Percentiles rank a stretch among this genome's conserved stretches.
Evolutionary conservation across 2,113 vertebrate species (phyloP).

Genomic region (Equus przewalskii): DNA sequence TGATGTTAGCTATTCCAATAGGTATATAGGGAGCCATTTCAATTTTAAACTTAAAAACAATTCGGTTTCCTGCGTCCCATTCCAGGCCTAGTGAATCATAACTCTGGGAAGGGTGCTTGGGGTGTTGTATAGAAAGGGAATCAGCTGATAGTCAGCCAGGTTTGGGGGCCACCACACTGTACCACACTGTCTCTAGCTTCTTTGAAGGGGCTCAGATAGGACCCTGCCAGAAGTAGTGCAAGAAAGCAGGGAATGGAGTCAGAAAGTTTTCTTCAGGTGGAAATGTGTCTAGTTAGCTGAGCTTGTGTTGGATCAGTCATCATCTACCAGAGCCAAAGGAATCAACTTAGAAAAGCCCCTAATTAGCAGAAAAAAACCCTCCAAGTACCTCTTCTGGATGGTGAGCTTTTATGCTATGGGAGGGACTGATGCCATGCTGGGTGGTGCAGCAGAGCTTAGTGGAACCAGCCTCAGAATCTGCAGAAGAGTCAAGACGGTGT

Average conservation of each 20-base stretch:
- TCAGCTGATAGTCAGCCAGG: no score
- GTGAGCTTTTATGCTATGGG: no score
- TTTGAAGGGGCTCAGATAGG: neutral
- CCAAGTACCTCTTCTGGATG: neutral
- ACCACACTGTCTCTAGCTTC: neutral
- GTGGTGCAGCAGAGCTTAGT: fast-evolving
- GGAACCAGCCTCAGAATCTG: neutral
- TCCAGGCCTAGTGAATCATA: neutral
- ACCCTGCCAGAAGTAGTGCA: neutral
- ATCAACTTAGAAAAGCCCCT: neutral
- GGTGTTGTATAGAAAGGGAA: neutral
- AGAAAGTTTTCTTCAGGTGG: neutral
- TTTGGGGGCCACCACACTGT: neutral
- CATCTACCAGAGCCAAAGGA: neutral
- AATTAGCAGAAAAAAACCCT: neutral
- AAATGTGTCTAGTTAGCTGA: constrained; percentile 8
- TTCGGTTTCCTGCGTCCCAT: neutral
- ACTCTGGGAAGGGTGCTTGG: neutral
- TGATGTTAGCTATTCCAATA: neutral
- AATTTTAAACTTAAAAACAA: neutral
- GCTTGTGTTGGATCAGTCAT: neutral
- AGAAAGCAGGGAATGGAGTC: neutral
- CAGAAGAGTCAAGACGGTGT: neutral
- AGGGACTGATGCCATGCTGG: neutral
- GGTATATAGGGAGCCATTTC: neutral